phyloP scores from a whole-genome alignment of 2,888 invertebrate genomes.

The Anticlea derivata region DNA sequence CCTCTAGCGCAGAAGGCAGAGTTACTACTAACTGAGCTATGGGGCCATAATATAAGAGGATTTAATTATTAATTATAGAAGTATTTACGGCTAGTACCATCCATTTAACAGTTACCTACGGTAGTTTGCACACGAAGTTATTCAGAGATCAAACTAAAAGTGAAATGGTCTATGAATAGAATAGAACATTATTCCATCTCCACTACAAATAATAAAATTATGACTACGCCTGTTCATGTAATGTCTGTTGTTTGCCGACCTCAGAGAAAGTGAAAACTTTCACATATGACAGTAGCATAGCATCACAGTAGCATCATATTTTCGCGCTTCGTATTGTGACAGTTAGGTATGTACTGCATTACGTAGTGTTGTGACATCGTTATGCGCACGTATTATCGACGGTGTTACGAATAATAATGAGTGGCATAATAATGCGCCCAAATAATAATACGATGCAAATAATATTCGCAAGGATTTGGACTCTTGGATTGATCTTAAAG shows the following conservation, averaged over 20 bases:
- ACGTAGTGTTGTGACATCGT: slow-evolving; percentile 46
- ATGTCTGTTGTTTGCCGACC: slow-evolving; percentile 13
- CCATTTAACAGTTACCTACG: no score
- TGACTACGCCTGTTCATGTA: slow-evolving; percentile 10
- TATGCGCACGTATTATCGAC: slow-evolving; percentile 37
- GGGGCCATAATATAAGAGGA: no score
- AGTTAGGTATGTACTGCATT: slow-evolving; percentile 21
- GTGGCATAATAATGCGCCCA: slow-evolving; percentile 16
- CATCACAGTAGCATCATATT: slow-evolving; percentile 8
- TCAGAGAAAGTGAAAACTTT: slow-evolving; percentile 33
- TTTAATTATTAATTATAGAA: no score
- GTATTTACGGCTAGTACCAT: no score
- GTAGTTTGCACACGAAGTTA: no score
- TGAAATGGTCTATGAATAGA: neutral
- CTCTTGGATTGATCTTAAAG: neutral
- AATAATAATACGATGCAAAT: slow-evolving; percentile 11
- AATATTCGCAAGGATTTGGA: neutral
- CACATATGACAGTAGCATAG: no score
- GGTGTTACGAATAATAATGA: slow-evolving; percentile 8
- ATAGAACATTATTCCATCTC: neutral
- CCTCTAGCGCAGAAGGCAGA: no score
- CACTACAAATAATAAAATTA: neutral
- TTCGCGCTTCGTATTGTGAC: neutral
- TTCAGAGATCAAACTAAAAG: no score
- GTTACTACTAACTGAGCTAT: no score